These are phyloP conservation scores for Oplegnathus fasciatus DNA, from an alignment of 2,113 vertebrate genomes.

Conservation along the genomic window DNA sequence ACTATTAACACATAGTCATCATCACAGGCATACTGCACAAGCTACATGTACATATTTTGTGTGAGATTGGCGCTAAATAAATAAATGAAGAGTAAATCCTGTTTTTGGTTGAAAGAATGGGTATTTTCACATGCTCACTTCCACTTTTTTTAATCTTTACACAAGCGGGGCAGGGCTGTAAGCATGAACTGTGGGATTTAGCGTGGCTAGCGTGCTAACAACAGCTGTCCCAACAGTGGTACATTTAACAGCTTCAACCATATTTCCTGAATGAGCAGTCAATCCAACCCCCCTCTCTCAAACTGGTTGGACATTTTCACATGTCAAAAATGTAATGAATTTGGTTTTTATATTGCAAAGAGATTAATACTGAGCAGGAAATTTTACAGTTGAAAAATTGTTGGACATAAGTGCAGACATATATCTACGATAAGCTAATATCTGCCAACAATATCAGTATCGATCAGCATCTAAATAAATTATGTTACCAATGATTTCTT, in stretches of 20 bases:
- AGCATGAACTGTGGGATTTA: no score
- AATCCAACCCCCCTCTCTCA: background rate
- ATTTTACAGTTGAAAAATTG: background rate
- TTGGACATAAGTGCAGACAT: background rate
- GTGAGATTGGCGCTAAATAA: background rate
- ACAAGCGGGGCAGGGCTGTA: no score
- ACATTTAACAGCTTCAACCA: no score
- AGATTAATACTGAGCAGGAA: no score
- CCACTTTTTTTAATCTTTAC: background rate
- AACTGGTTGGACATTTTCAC: background rate
- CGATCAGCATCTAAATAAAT: background rate
- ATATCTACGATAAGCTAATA: background rate
- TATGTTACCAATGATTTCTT: background rate
- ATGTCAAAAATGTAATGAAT: background rate
- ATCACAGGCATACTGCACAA: background rate
- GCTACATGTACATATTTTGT: background rate
- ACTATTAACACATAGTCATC: background rate
- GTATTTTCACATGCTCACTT: background rate
- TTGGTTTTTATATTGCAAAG: background rate
- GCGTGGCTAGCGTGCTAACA: no score
- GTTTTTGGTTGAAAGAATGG: background rate
- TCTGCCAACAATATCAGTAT: background rate
- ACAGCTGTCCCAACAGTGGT: no score
- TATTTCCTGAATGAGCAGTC: background rate
- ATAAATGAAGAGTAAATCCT: background rate